Base-by-base conservation (phyloP, 2,797 vertebrate genomes). In the Bucorvus abyssinicus region DNA sequence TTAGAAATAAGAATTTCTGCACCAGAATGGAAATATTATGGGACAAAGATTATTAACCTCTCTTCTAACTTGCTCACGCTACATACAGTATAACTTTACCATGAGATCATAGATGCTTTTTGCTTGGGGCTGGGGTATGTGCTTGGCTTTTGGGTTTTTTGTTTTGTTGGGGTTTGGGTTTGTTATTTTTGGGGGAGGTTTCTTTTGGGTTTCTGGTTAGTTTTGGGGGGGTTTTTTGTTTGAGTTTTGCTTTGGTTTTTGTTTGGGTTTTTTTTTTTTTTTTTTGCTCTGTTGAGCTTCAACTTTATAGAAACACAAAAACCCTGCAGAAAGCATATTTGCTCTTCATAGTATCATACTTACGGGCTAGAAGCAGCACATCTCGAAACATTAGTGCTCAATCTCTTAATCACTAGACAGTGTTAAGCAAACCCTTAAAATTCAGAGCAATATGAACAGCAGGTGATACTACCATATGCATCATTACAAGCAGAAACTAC, bases 41-140 rank as follows among this genome's bases (percentile, higher is more conserved):
- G 10, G 10, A 40, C 30, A 75, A 52, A 47, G 26, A 44, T 14
- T 30, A 65, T 16, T 32, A 80, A 42, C 10, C 8, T 47, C 16
- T 59, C 55, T 42, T 70, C 19, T 57, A 57, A 71, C 14, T 38
- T 53, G 18, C 27, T 67, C 18, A 63, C 21, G 24, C 30, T 71
- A 44, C 32, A 76, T 68, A 44, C 34, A 76, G 3, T 30, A 38
- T 10, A 59, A 20, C n/a, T 30, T 68, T 61, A 38, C 18, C 18
- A 22, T 1, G 1, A 21, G 3, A 36, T 21, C 47, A 50, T 6
- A 47, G 1, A 2, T 8, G 32, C 9, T 8, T 32, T 32, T 64
- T 38, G 10, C 44, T 44, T 30, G 60, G 19, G 4, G 24, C 26
- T 11, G 16, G 36, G 24, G 34, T 6, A 21, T 34, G 56, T 40